Conservation (phyloP, 1,140 invertebrate species). For the Streblospio benedicti region DNA sequence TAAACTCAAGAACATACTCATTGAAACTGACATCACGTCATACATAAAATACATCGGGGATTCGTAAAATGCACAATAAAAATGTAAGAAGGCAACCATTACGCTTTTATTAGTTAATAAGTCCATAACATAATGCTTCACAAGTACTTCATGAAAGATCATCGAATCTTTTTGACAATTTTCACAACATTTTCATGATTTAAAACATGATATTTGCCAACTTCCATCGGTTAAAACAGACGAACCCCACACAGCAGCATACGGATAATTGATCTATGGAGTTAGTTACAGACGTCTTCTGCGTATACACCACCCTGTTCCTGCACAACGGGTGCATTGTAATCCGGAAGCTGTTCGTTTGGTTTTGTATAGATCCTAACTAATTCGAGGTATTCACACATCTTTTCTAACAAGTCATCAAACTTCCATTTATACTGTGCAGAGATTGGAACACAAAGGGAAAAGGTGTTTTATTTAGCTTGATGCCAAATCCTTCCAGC, state of each 20-base stretch:
- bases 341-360: constrained; percentile 97
- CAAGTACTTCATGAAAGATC: no score
- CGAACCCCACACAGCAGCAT: constrained; percentile 97
- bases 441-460: constrained; percentile 97
- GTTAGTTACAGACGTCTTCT: constrained; percentile 98
- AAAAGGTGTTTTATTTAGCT: constrained; percentile 94
- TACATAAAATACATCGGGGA: no score
- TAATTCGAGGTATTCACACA: constrained; percentile 96
- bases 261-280: constrained; percentile 94
- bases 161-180: constrained; percentile 63
- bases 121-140: no score
- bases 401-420: constrained; percentile 94
- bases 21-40: no score
- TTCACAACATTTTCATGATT: constrained; percentile 98
- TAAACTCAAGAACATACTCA: no score
- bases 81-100: no score
- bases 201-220: constrained; percentile 93
- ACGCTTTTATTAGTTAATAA: no score
- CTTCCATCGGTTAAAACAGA: constrained; percentile 98
- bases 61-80: no score
- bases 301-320: constrained; percentile 74
- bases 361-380: constrained; percentile 98
- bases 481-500: constrained; percentile 95
- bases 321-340: constrained; percentile 89
- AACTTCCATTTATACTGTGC: constrained; percentile 99